Base-by-base conservation (phyloP, 2,113 vertebrate species). In the Forbesichthys agassizii region DNA sequence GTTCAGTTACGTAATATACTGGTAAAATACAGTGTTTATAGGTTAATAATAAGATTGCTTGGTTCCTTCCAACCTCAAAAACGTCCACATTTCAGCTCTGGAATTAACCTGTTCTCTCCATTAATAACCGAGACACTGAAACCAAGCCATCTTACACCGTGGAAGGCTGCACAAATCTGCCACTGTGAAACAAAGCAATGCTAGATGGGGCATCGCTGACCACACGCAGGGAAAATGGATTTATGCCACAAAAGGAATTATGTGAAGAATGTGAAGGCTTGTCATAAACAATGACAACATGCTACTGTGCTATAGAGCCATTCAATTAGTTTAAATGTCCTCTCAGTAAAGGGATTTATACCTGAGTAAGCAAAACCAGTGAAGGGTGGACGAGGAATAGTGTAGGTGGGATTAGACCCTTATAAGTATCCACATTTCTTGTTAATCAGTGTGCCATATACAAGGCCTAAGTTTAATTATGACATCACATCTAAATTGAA, bases 291-390 rank as follows among this genome's bases (percentile, higher is more conserved):
- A 2, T 27, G 27, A 42, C 36, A 42, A 8, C 36, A 42, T 42
- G 36, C 36, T 42, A 4, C 1, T 42, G 4, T 5, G 36, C 36
- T 8, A 8, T 42, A 3, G 70, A 14, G 54, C 61, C 61, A 72
- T 77, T 85, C 81, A 75, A 86, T 84, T 82, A 84, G 71, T 73
- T 69, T 57, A n/a, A 1, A 27, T 27, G 48, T 72, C 61, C 75
- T 81, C 60, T 51, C 48, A 42, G 3, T 66, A 70, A 76, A 73
- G 71, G 76, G 81, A 61, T 71, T 84, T 88, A 78, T 53, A 77
- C 79, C 82, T 33, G 82, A 86, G 77, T 88, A 87, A 88, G 87
- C 89, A 89, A 67, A 88, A 85, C 58, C n/a, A 62, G 63, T 49
- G 53, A 51, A 77, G 61, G 66, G 48, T 1, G 10, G 64, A 67